Base-by-base conservation (phyloP, 2,797 vertebrate species). In the Delichon dasypus region DNA sequence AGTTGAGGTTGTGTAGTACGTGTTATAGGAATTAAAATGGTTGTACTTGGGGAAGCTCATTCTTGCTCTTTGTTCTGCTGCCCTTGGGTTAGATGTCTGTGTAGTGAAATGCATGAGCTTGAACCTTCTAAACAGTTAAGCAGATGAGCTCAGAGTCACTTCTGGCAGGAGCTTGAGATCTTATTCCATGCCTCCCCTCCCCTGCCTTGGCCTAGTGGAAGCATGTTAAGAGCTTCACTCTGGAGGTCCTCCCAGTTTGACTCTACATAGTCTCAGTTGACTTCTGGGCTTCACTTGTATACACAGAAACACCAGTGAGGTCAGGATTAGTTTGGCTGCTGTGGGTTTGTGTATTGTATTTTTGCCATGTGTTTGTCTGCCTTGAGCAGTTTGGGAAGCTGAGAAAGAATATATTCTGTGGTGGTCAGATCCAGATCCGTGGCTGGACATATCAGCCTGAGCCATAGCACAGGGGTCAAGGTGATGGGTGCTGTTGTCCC, bases 401-500 rank as follows among this genome's bases (percentile, higher is more conserved):
- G 54, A 72, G 40, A 44, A 67, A 25, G 34, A 7, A 8, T 15
- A 0, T 45, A 23, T 75, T 53, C 45, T 48, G 32, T 66, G 54
- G 11, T 66, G 34, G 11, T 71, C 34, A 61, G 25, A 57, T 65
- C 8, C 10, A 10, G n/a, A 80, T 54, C 19, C 0, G 0, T 30
- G 40, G n/a, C 29, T 68, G 47, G 42, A 32, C 5, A 0, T 29
- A 6, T 1, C 10, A 3, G 36, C 58, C 42, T 47, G 61, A 48
- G 55, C 47, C 58, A 1, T 14, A 40, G 29, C 1, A 0, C 11
- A 13, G 55, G 15, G 64, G 19, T 25, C 17, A 44, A 54, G 48
- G n/a, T 0, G 0, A 8, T 40, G 32, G 27, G 5, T 0, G 0
- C 23, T 62, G 48, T 45, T 51, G 17, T 60, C 25, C 32, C 25